Percentiles rank a stretch among this genome's conserved stretches.
These are phyloP conservation scores for Dipodomys spectabilis DNA, from an alignment of 2,113 vertebrate species.

Conservation along the genomic window DNA sequence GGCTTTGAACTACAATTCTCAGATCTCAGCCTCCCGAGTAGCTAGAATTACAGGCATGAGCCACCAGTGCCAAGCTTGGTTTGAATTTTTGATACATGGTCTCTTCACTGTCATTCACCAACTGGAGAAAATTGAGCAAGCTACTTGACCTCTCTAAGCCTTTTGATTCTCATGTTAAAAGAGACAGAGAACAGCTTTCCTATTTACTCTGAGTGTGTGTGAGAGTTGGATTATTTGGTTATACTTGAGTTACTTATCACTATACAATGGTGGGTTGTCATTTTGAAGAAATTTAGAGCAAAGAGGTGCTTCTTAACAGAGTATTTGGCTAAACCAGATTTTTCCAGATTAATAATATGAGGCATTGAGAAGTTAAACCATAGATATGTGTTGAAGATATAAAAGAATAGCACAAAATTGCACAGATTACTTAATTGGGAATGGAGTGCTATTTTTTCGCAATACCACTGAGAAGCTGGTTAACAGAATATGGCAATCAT, in stretches of 20 bases:
- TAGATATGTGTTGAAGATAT: not conserved
- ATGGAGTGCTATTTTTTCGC: not conserved
- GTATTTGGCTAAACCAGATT: conserved; percentile 21
- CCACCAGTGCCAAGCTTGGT: too few species aligned
- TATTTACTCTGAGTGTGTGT: not conserved
- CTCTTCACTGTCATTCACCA: not conserved
- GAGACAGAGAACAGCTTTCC: not conserved
- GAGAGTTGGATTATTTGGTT: not conserved
- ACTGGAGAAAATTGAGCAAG: not conserved
- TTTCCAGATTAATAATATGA: conserved; percentile 19
- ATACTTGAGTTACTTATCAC: not conserved
- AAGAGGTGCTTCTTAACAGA: not conserved
- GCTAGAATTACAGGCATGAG: too few species aligned
- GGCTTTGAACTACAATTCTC: too few species aligned
- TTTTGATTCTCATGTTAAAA: not conserved
- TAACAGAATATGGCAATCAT: not conserved
- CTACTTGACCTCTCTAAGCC: not conserved
- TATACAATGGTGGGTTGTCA: not conserved
- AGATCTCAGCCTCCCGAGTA: too few species aligned
- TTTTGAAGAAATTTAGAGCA: conserved; percentile 21
- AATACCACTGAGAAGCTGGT: not conserved
- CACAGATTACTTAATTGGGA: not conserved
- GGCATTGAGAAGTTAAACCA: conserved; percentile 12
- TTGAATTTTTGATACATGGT: too few species aligned
- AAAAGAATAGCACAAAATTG: not conserved